phyloP scores from a whole-genome alignment of 1,140 invertebrate genomes.

The Pristionchus pacificus region DNA sequence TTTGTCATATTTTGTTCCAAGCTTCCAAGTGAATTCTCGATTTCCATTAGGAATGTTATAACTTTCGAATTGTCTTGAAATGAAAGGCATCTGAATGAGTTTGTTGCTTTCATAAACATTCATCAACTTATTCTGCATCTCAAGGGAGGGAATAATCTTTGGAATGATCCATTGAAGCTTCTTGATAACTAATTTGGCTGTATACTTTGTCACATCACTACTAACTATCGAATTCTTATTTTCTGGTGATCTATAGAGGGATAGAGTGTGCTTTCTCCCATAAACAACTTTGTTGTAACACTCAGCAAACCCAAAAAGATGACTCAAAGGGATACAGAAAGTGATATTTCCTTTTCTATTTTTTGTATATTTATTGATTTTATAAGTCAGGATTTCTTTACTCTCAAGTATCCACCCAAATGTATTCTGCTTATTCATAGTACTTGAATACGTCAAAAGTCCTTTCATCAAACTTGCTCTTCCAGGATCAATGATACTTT shows the following conservation, averaged over 20 bases:
- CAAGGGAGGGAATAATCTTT: slow-evolving; percentile 29
- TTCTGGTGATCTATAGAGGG: slow-evolving; percentile 31
- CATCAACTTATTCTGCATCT: slow-evolving; percentile 37
- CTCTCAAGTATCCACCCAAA: slow-evolving; percentile 36
- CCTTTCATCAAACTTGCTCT: slow-evolving; percentile 41
- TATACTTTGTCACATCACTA: slow-evolving; percentile 18
- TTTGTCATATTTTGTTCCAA: slow-evolving; percentile 39
- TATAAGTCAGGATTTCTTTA: slow-evolving; percentile 4
- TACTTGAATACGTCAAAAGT: slow-evolving; percentile 30
- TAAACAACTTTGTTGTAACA: slow-evolving; percentile 37
- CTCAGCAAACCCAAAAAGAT: slow-evolving; percentile 39
- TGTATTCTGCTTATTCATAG: slow-evolving; percentile 36
- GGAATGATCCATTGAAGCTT: slow-evolving; percentile 34
- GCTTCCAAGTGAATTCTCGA: slow-evolving; percentile 39
- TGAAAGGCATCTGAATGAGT: slow-evolving; percentile 28
- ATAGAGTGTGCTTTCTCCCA: slow-evolving; percentile 31
- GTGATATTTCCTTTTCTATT: slow-evolving; percentile 27
- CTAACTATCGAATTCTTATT: slow-evolving; percentile 27
- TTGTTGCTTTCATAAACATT: slow-evolving; percentile 34
- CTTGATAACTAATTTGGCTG: slow-evolving; percentile 31
- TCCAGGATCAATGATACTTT: slow-evolving; percentile 31
- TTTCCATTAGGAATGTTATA: slow-evolving; percentile 30
- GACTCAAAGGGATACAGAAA: slow-evolving; percentile 32
- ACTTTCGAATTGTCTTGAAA: slow-evolving; percentile 38
- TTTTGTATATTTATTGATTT: slow-evolving; percentile 38